Base-by-base conservation (phyloP, 2,888 invertebrate species). In the Camponotus fellah region DNA sequence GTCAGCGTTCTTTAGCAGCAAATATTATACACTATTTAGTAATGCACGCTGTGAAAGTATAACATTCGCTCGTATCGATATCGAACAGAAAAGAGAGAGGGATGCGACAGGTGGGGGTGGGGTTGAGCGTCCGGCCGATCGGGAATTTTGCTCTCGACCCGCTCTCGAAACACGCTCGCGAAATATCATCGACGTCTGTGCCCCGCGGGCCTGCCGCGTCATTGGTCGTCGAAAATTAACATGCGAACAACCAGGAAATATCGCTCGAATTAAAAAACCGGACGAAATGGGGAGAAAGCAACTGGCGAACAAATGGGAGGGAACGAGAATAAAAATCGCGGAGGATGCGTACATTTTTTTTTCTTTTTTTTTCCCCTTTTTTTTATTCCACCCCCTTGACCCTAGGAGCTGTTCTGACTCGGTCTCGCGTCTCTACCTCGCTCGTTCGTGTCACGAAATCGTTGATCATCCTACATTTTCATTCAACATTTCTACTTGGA, bases 191-290 rank as follows among this genome's bases (percentile, higher is more conserved):
- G 92, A 92, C 90, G 92, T 93, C 93, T 94, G 92, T 93, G 91
- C 92, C 94, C 90, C 87, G 87, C 84, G 92, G 94, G 91, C 89
- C 87, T 90, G 88, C 88, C 89, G 92, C 91, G 91, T 92, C 92
- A 92, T 92, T 92, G 91, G 90, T 92, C 92, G 92, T 91, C 91
- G 92, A 93, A 94, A 94, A 94, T 94, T 94, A 94, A 94, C 93
- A 94, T 94, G 92, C 93, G 92, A 92, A 90, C 93, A 92, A 92
- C 92, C 92, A 91, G 91, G 91, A 93, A 92, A 93, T 93, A 93
- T 92, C 88, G 90, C 71, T 74, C 89, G 91, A 92, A 92, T 92
- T 92, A 92, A 93, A 93, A 92, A 93, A 89, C 84, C 84, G 84
- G 84, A 76, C 85, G 88, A 86, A 88, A 91, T 87, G 88, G 81